Percentiles rank a stretch among this genome's conserved stretches.
Evolutionary conservation across 2,888 invertebrate genomes (phyloP).

Genomic region (Imbricaverruca yamaguchii): DNA sequence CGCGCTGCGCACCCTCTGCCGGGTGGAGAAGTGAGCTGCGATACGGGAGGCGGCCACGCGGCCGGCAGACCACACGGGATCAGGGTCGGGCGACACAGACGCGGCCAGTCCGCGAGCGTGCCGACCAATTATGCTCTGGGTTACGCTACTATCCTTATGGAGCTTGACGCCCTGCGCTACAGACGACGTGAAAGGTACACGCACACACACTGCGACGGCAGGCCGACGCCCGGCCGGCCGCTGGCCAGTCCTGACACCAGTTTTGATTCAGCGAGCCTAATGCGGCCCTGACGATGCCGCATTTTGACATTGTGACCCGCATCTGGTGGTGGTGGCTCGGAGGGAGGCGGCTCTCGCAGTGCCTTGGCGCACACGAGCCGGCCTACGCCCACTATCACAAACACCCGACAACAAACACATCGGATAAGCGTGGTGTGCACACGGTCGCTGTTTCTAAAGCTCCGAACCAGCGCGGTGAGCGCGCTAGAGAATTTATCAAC

Average conservation of each 20-base stretch:
- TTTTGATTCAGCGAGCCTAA: not conserved
- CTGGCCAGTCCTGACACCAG: not conserved
- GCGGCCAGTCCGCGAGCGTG: no score
- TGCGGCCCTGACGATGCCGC: not conserved
- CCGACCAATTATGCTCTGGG: not conserved
- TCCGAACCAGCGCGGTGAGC: not conserved
- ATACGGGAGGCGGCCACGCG: no score
- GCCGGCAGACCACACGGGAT: no score
- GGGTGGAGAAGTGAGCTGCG: no score
- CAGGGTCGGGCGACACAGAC: no score
- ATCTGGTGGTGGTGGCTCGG: conserved; percentile 7
- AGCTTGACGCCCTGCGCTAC: not conserved
- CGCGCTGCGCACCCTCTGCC: no score
- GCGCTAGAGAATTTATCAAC: not conserved
- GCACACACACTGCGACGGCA: not conserved
- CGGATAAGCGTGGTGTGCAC: not conserved
- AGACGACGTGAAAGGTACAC: not conserved
- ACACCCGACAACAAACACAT: not conserved
- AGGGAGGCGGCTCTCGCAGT: not conserved
- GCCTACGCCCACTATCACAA: not conserved
- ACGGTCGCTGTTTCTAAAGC: not conserved
- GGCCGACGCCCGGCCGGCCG: not conserved
- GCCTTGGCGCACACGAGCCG: no score
- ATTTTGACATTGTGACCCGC: conserved; percentile 16
- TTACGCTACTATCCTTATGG: not conserved